Percentiles rank a stretch among this genome's conserved stretches.
These are phyloP conservation scores for Agrotis segetum DNA, from an alignment of 2,888 invertebrate genomes.

Conservation along the genomic window DNA sequence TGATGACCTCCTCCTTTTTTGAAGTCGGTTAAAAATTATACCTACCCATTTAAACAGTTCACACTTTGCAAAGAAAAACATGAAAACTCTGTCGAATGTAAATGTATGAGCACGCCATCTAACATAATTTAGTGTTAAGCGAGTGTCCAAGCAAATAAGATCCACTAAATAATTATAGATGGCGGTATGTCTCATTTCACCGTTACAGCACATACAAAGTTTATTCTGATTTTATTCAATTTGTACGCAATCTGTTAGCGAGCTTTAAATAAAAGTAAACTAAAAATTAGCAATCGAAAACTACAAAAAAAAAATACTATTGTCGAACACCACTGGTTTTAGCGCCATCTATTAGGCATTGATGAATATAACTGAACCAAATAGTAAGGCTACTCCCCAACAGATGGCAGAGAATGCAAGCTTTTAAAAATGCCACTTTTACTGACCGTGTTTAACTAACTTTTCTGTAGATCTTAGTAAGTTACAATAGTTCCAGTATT, in stretches of 20 bases:
- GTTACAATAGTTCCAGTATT: too few species aligned
- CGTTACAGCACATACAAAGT: not conserved
- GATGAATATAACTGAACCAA: not conserved
- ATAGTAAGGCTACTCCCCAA: slow-evolving; percentile 24
- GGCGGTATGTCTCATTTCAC: not conserved
- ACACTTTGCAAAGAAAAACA: too few species aligned
- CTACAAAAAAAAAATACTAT: not conserved
- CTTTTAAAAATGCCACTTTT: too few species aligned
- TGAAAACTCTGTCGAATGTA: too few species aligned
- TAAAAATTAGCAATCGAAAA: not conserved
- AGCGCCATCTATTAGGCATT: slow-evolving; percentile 13
- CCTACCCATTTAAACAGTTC: too few species aligned
- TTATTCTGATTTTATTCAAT: too few species aligned
- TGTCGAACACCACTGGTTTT: accelerated
- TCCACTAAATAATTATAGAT: slow-evolving; percentile 18
- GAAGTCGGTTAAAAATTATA: too few species aligned
- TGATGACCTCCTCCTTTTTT: too few species aligned
- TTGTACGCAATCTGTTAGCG: not conserved
- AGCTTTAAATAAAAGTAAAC: too few species aligned
- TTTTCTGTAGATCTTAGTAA: too few species aligned
- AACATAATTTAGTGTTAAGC: not conserved
- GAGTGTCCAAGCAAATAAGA: too few species aligned
- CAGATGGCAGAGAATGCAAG: slow-evolving; percentile 2
- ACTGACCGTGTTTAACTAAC: too few species aligned
- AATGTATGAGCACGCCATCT: slow-evolving; percentile 34